phyloP scores from a whole-genome alignment of 2,113 vertebrate genomes.

The Tichodroma muraria region DNA sequence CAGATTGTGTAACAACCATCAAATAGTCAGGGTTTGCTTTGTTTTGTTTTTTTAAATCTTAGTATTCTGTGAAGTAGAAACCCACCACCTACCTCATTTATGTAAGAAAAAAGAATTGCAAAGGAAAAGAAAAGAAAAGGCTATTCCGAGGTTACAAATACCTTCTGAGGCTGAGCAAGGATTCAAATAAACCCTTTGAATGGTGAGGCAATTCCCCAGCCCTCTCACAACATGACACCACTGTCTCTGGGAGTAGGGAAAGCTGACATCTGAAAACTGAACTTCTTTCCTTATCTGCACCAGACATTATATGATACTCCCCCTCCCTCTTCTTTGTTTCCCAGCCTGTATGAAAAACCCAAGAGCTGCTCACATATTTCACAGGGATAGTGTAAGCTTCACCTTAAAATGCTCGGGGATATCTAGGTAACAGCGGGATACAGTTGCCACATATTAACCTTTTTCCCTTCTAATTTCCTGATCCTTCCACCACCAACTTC shows the following conservation, averaged over 20 bases:
- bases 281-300: not conserved
- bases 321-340: not conserved
- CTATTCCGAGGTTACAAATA: not conserved
- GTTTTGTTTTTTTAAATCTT: not conserved
- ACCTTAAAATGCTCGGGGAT: not conserved
- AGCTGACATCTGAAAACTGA: not conserved
- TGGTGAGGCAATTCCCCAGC: not conserved
- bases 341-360: not conserved
- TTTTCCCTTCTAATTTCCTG: not conserved
- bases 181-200: not conserved
- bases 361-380: not conserved
- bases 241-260: not conserved
- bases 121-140: not conserved
- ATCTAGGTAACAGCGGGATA: not conserved
- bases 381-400: accelerated
- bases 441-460: not conserved
- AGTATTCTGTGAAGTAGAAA: not conserved
- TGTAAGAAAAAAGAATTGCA: not conserved
- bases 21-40: not conserved
- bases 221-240: not conserved
- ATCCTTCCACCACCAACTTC: not conserved
- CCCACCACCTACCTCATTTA: not conserved
- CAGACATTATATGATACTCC: not conserved
- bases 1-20: not conserved
- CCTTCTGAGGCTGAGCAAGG: not conserved